Evolutionary conservation across 2,113 vertebrate genomes (phyloP).

Genomic region (Trematocara unimaculatum): DNA sequence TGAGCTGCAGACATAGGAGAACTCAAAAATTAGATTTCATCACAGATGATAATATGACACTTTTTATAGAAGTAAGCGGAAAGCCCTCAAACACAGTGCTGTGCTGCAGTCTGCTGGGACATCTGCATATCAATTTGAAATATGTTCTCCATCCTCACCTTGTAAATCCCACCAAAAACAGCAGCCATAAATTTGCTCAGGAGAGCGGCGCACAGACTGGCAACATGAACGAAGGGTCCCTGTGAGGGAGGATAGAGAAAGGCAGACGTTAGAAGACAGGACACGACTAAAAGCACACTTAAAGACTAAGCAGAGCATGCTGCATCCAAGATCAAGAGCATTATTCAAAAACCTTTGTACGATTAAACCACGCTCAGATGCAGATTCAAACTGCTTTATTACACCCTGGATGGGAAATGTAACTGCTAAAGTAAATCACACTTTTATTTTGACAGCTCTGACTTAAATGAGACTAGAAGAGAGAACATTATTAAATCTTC

Average conservation of each 20-base stretch:
- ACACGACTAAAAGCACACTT: not conserved
- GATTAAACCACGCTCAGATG: conserved; percentile 4
- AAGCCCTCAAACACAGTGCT: not conserved
- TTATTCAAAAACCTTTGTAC: not conserved
- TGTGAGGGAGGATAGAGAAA: conserved; percentile 25
- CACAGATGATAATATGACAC: not conserved
- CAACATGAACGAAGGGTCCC: conserved; percentile 86
- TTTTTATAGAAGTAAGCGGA: not conserved
- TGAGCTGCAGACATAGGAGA: not conserved
- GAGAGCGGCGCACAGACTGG: conserved; percentile 89
- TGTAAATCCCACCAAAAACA: conserved; percentile 89
- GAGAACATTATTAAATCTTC: not conserved
- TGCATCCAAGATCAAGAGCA: not conserved
- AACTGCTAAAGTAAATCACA: not conserved
- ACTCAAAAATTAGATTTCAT: not conserved
- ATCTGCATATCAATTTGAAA: not conserved
- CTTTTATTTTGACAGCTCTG: not conserved
- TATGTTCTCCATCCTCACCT: conserved; percentile 70
- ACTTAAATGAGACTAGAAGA: not conserved
- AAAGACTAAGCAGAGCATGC: not conserved
- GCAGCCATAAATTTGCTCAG: conserved; percentile 94
- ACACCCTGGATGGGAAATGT: not conserved
- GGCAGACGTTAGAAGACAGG: not conserved
- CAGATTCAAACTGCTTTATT: conserved; percentile 2
- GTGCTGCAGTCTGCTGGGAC: not conserved